These are phyloP conservation scores for Abrostola tripartita DNA, from an alignment of 2,888 invertebrate species.

Conservation along the genomic window DNA sequence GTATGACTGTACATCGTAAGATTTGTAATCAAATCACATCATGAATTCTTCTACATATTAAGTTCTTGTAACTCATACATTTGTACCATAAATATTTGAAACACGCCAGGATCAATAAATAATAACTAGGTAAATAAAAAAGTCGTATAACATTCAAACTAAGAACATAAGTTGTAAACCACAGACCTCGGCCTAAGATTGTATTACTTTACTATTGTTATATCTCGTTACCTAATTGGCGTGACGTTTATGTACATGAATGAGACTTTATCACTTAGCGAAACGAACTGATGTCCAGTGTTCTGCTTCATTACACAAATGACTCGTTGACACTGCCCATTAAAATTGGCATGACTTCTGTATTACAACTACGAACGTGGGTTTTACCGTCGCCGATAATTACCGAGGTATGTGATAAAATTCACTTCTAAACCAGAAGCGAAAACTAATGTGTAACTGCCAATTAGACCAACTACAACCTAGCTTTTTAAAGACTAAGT, in stretches of 20 bases:
- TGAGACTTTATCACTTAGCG: slow-evolving; percentile 49
- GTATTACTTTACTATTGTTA: slow-evolving; percentile 66
- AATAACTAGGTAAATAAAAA: slow-evolving; percentile 5
- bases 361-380: slow-evolving; percentile 36
- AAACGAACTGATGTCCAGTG: slow-evolving; percentile 31
- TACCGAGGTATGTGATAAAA: slow-evolving; percentile 43
- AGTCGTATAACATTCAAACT: slow-evolving; percentile 15
- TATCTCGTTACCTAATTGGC: slow-evolving; percentile 65
- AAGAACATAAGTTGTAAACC: slow-evolving; percentile 71
- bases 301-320: slow-evolving; percentile 51
- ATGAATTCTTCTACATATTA: slow-evolving; percentile 6
- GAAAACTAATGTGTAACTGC: slow-evolving; percentile 14
- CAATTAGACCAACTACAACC: slow-evolving; percentile 21
- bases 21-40: slow-evolving; percentile 45
- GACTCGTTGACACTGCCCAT: slow-evolving; percentile 51
- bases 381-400: slow-evolving; percentile 38
- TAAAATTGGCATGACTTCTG: slow-evolving; percentile 43
- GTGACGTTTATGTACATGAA: slow-evolving; percentile 46
- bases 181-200: slow-evolving; percentile 72
- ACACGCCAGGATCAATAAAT: slow-evolving; percentile 1
- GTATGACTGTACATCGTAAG: slow-evolving; percentile 38
- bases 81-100: slow-evolving; percentile 39
- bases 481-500: neutral
- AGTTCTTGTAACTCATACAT: slow-evolving; percentile 28
- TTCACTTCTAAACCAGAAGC: slow-evolving; percentile 19